Percentiles rank a stretch among this genome's conserved stretches.
phyloP scores from a whole-genome alignment of 2,797 vertebrate species.

The Myotis myotis region DNA sequence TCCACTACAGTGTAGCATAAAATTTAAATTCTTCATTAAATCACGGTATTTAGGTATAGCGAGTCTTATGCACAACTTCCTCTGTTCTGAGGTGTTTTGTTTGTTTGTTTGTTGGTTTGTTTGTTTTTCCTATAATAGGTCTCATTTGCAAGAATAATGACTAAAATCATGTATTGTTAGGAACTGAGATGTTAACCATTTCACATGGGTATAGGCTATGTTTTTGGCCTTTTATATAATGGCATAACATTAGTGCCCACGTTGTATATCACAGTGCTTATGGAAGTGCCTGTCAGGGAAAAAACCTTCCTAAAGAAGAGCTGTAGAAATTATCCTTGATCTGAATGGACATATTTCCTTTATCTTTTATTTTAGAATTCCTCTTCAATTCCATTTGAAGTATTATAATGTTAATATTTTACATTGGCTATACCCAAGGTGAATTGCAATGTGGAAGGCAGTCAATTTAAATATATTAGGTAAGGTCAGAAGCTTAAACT shows the following conservation, averaged over 20 bases:
- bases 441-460: slow-evolving; percentile 15
- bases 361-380: neutral
- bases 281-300: neutral
- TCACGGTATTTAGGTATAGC: neutral
- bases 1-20: neutral
- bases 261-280: neutral
- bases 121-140: neutral
- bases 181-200: neutral
- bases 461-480: slow-evolving; percentile 32
- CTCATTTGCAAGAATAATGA: neutral
- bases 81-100: neutral
- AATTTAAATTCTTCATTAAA: neutral
- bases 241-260: neutral
- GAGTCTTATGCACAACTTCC: neutral
- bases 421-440: slow-evolving; percentile 42
- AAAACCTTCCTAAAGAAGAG: neutral
- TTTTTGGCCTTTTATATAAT: neutral
- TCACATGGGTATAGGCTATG: neutral
- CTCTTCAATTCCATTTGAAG: slow-evolving; percentile 22
- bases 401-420: slow-evolving; percentile 55
- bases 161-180: neutral
- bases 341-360: neutral
- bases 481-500: slow-evolving; percentile 30
- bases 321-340: slow-evolving; percentile 1
- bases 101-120: neutral